Evolutionary conservation across 2,888 invertebrate genomes (phyloP), one percentile per base, ranked within the genome.

Genomic region (Eremobia ochroleuca): DNA sequence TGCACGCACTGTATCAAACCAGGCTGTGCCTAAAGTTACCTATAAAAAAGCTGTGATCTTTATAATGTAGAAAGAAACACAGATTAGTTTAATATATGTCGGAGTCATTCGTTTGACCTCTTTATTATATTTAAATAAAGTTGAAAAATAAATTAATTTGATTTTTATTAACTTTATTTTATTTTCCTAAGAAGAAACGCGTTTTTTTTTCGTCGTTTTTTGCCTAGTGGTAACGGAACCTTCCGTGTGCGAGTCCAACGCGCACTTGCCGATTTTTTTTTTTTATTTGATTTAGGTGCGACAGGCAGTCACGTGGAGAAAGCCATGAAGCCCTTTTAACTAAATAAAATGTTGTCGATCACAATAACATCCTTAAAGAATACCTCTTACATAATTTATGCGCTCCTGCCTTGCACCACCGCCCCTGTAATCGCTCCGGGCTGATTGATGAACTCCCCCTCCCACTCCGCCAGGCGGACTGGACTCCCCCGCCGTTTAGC

Each of bases 391-490:
- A 25, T 31, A 21, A 46, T 9, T 21, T 18, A 31, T 25, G 34
- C 81, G 72, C 87, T 78, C 69, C 0, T 82, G 65, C 71, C 86
- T 94, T 89, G 85, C 28, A 67, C 93, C 94, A 90, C 59, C 69
- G 79, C 59, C 88, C 40, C 89, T 92, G 95, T 96, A 96, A 97
- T 96, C 96, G 95, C 96, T 95, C 92, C 89, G 79, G 93, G 96
- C 96, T 97, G 97, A 97, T 96, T 96, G 96, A 97, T 97, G 97
- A 95, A 94, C 92, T 89, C 91, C 90, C 93, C 92, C 90, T 89
- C 92, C 91, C 90, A 77, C 88, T 81, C 86, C 86, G 88, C 91
- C 91, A 82, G 85, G 77, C 84, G 85, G 80, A 85, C 84, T 80
- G 89, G 82, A 90, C 90, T 88, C 92, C 82, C 82, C 85, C 83